These are phyloP conservation scores for Caenorhabditis remanei DNA, from an alignment of 1,140 invertebrate genomes.

Conservation along the genomic window DNA sequence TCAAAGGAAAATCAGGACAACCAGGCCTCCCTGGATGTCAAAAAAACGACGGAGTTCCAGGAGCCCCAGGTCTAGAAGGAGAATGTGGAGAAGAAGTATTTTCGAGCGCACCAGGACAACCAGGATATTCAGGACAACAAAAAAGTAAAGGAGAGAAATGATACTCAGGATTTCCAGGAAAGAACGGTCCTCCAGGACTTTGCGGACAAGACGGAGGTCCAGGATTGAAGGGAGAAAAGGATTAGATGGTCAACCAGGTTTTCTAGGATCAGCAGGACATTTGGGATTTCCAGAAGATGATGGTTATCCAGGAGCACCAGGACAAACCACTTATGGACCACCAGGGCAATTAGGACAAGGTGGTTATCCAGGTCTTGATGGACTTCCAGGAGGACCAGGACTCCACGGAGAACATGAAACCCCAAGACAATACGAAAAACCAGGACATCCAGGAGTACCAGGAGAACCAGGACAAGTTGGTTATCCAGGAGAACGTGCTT, in stretches of 20 bases:
- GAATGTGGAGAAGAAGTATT: slow-evolving; percentile 64
- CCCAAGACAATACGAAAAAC: slow-evolving; percentile 66
- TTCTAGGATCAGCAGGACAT: slow-evolving; percentile 63
- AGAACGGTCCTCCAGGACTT: slow-evolving; percentile 62
- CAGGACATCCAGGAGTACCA: slow-evolving; percentile 59
- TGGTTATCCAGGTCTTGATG: slow-evolving; percentile 69
- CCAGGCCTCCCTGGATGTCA: slow-evolving; percentile 64
- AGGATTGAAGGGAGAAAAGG: slow-evolving; percentile 64
- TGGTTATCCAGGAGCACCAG: slow-evolving; percentile 64
- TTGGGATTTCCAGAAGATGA: slow-evolving; percentile 63
- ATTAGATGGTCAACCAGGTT: slow-evolving; percentile 63
- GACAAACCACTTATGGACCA: slow-evolving; percentile 65
- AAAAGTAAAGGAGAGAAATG: slow-evolving; percentile 69
- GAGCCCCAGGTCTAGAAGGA: slow-evolving; percentile 64
- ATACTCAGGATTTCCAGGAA: slow-evolving; percentile 64
- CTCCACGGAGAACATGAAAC: slow-evolving; percentile 65
- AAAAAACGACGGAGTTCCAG: slow-evolving; percentile 63
- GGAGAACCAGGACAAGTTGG: slow-evolving; percentile 69
- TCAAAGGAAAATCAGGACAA: slow-evolving; percentile 61
- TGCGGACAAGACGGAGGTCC: slow-evolving; percentile 59
- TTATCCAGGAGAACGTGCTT: slow-evolving; percentile 64
- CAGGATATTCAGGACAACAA: slow-evolving; percentile 66
- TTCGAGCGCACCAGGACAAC: slow-evolving; percentile 58
- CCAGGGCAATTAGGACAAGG: slow-evolving; percentile 61
- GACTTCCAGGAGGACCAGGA: slow-evolving; percentile 63